Conservation (phyloP, 1,140 invertebrate species). For the Brachionus plicatilis region DNA sequence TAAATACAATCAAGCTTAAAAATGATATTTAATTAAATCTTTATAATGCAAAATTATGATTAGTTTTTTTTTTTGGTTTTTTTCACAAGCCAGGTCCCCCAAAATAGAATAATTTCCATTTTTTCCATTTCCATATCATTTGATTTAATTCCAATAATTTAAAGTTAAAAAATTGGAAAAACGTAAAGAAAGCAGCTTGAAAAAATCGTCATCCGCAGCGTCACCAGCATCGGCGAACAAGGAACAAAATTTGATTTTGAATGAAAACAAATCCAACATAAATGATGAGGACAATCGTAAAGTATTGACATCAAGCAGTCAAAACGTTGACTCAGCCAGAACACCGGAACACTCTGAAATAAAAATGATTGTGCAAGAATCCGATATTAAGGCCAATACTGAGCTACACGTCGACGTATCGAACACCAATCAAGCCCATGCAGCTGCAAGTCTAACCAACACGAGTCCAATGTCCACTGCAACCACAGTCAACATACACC, state of each 20-base stretch:
- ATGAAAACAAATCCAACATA: neutral
- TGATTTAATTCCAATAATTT: neutral
- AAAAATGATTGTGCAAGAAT: conserved; percentile 7
- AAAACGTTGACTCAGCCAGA: neutral
- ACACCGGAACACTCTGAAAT: neutral
- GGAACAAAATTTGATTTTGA: neutral
- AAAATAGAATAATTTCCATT: neutral
- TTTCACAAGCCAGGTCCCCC: neutral
- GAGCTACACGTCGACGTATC: neutral
- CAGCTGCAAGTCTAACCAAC: neutral
- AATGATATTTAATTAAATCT: neutral
- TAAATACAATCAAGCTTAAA: neutral
- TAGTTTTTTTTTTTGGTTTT: neutral
- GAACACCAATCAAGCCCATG: neutral
- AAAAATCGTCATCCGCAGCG: neutral
- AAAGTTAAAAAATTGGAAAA: conserved; percentile 33
- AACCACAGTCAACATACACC: neutral
- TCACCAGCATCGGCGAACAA: neutral
- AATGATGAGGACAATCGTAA: neutral
- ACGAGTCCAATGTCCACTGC: conserved; percentile 3
- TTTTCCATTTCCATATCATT: neutral
- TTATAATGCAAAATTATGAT: neutral
- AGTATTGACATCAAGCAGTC: neutral
- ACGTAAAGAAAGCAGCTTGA: neutral
- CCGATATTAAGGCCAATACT: neutral